These are phyloP conservation scores for Eidolon dupreanum DNA, from an alignment of 2,797 vertebrate genomes.

Conservation along the genomic window DNA sequence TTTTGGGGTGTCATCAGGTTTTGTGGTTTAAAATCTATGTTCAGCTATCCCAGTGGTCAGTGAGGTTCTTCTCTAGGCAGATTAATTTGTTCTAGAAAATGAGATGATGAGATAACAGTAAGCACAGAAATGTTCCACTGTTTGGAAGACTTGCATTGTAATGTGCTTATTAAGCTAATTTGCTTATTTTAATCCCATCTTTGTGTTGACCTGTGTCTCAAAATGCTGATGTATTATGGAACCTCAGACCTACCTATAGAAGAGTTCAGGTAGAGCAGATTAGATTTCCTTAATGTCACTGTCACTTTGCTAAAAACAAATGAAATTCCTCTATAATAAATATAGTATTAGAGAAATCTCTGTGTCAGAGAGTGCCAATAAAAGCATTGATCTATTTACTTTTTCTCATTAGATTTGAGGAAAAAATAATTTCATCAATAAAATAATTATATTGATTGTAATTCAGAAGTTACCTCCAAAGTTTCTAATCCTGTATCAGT, in stretches of 20 bases:
- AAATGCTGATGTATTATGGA: slow-evolving; percentile 57
- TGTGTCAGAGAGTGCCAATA: slow-evolving; percentile 20
- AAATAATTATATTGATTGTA: neutral
- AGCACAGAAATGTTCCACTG: slow-evolving; percentile 43
- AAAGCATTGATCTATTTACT: neutral
- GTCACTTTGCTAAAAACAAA: neutral
- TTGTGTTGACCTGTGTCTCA: slow-evolving; percentile 60
- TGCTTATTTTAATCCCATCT: slow-evolving; percentile 72
- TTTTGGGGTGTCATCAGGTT: neutral
- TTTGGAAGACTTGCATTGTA: slow-evolving; percentile 69
- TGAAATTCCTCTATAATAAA: neutral
- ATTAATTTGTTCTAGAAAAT: slow-evolving; percentile 49
- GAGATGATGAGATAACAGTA: slow-evolving; percentile 56
- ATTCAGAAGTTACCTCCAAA: slow-evolving; percentile 26
- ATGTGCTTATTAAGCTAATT: slow-evolving; percentile 56
- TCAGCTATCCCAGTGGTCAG: neutral
- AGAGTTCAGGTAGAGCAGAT: slow-evolving; percentile 1
- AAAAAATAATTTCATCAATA: neutral
- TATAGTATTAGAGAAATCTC: neutral
- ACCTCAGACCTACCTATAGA: slow-evolving; percentile 46
- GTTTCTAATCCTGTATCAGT: neutral
- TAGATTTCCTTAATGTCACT: neutral
- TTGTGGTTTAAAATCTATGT: slow-evolving; percentile 49
- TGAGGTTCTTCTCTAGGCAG: neutral
- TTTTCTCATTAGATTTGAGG: neutral